Base-by-base conservation (phyloP, 2,797 vertebrate genomes). In the Pteronotus mesoamericanus region DNA sequence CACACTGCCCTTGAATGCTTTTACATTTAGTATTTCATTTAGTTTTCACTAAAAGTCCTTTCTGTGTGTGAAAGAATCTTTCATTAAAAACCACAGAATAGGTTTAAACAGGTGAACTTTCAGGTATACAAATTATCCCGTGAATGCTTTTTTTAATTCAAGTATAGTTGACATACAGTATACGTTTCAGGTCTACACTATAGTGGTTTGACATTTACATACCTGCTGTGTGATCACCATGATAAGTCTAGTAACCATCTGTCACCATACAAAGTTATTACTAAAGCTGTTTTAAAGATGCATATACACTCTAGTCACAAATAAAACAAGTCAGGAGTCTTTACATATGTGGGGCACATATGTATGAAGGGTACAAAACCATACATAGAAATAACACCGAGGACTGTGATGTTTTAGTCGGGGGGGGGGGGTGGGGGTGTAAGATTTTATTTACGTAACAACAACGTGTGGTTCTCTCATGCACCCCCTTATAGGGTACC, bases 1-100 rank as follows among this genome's bases (percentile, higher is more conserved):
- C n/a, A 1, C 11, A 79, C 69, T 72, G 3, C 44, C 32, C 79
- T 82, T 71, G 29, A 34, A 8, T 90, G 77, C 71, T 90, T 93
- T 91, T 83, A 57, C 39, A 64, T 74, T 59, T 69, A 48, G 46
- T 94, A 69, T 83, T 87, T 94, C 32, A 90, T 83, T 96, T 96
- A 86, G 48, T 92, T 24, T 51, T 96, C 15, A 85, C 64, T 79
- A 34, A 91, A 77, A 93, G 9, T 91, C 2, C 7, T 59, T 78
- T 61, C 24, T 37, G 29, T 90, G 59, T 79, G 44, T 82, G 57
- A 80, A 88, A 84, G 24, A 75, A 39, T 68, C 42, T 89, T 86
- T 69, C 16, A 68, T n/a, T 53, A 34, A 86, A 95, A 94, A 71
- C 12, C 34, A 71, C 22, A 94, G 44, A 83, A 94, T 66, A 97